A percentile compares a stretch with the other conserved stretches of the same genome.
Evolutionary conservation across 2,888 invertebrate genomes (phyloP).

Genomic region (Phoenoteleia sp.): DNA sequence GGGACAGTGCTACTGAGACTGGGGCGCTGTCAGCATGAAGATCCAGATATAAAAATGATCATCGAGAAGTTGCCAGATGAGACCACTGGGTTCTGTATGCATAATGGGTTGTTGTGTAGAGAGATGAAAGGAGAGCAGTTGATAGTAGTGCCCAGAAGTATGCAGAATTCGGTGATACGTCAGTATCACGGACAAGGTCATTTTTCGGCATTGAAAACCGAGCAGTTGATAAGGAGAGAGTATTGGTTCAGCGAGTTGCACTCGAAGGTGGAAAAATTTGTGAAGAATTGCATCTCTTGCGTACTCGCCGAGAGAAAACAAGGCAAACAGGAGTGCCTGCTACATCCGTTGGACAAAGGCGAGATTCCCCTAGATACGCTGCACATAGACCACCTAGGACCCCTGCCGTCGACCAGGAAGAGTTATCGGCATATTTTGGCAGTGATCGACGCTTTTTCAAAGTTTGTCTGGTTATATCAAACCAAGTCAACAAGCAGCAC

Average conservation of each 20-base stretch:
- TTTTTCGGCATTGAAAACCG: too few species aligned
- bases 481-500: too few species aligned
- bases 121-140: not conserved
- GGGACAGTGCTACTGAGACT: not conserved
- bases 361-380: too few species aligned
- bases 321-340: too few species aligned
- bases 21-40: not conserved
- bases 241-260: not conserved
- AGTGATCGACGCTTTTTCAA: too few species aligned
- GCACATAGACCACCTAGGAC: too few species aligned
- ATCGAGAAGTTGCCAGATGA: not conserved
- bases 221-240: not conserved
- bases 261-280: not conserved
- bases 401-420: too few species aligned
- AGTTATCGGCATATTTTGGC: too few species aligned
- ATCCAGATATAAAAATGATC: not conserved
- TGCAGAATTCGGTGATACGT: constrained; percentile 1
- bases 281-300: not conserved
- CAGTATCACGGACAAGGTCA: not conserved
- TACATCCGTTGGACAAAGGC: too few species aligned
- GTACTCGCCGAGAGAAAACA: too few species aligned
- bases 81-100: not conserved
- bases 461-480: too few species aligned
- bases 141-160: not conserved
- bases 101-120: not conserved